Percentiles rank a stretch among this genome's conserved stretches.
Conservation (phyloP, 2,797 vertebrate genomes). For the Clarias pachynema region DNA sequence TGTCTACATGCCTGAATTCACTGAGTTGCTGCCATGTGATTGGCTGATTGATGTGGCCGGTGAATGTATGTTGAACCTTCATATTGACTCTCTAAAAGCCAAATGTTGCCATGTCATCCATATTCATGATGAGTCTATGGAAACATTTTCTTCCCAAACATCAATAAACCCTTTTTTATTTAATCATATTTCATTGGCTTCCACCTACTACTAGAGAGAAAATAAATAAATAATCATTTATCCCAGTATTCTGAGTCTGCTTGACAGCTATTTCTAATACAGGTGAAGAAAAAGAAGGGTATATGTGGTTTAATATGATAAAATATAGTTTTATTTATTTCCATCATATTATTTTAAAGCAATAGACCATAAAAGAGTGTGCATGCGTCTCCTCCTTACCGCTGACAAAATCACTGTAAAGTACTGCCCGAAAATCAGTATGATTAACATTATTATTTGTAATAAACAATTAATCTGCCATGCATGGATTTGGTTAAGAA, state of each 20-base stretch:
- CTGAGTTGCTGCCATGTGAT: too few relatives aligned
- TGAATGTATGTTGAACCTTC: too few relatives aligned
- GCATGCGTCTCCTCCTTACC: not conserved
- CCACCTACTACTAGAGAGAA: not conserved
- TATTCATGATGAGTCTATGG: not conserved
- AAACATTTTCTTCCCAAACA: too few relatives aligned
- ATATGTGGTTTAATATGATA: not conserved
- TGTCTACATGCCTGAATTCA: too few relatives aligned
- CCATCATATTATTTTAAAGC: too few relatives aligned
- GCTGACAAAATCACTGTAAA: not conserved
- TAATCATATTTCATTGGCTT: not conserved
- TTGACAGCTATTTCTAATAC: not conserved
- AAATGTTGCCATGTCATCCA: not conserved
- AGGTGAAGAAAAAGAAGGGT: not conserved
- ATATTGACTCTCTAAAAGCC: too few relatives aligned
- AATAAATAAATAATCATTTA: not conserved
- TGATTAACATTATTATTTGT: not conserved
- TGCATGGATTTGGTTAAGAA: not conserved
- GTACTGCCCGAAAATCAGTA: not conserved
- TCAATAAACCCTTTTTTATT: not conserved
- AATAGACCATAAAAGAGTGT: not conserved
- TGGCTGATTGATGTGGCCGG: too few relatives aligned
- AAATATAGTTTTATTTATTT: not conserved
- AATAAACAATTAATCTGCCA: not conserved
- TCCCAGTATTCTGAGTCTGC: not conserved